A percentile compares a stretch with the other conserved stretches of the same genome.
These are phyloP conservation scores for Sardina pilchardus DNA, from an alignment of 2,113 vertebrate genomes.

Conservation along the genomic window DNA sequence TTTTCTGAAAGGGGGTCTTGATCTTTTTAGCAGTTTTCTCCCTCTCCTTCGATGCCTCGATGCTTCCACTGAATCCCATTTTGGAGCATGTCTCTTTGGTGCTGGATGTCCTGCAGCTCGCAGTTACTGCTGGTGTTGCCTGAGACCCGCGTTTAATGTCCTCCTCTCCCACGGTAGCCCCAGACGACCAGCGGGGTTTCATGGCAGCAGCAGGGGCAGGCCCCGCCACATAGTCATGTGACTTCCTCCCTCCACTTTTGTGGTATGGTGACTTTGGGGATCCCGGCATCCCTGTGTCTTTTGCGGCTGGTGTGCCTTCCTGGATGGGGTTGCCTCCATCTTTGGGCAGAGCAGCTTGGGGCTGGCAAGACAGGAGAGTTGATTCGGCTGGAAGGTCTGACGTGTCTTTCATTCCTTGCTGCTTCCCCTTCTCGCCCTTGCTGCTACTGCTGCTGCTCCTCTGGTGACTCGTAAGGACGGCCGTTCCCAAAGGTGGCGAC, in stretches of 20 bases:
- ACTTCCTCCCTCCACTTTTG: constrained; percentile 66
- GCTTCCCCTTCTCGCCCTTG: constrained; percentile 80
- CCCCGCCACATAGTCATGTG: constrained; percentile 63
- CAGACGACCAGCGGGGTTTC: constrained; percentile 66
- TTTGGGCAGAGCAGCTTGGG: constrained; percentile 61
- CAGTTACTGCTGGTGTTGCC: constrained; percentile 46
- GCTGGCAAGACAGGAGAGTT: constrained; percentile 61
- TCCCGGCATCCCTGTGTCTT: constrained; percentile 71
- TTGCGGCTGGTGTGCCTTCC: constrained; percentile 74
- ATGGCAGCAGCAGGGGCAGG: constrained; percentile 54
- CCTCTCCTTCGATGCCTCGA: constrained; percentile 70
- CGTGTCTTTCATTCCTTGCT: constrained; percentile 66
- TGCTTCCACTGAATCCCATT: constrained; percentile 64
- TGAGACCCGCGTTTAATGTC: constrained; percentile 62
- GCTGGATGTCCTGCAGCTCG: constrained; percentile 52
- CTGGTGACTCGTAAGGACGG: constrained; percentile 68
- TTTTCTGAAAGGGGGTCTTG: constrained; percentile 63
- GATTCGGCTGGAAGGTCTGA: constrained; percentile 65
- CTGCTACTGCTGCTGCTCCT: constrained; percentile 54
- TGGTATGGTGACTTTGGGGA: constrained; percentile 61
- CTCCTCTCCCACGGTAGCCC: constrained; percentile 62
- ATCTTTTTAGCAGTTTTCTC: constrained; percentile 65
- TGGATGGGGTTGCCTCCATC: constrained; percentile 67
- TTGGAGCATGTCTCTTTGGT: constrained; percentile 76
- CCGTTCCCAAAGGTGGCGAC: constrained; percentile 68